Evolutionary conservation across 2,797 vertebrate genomes (phyloP).

Genomic region (Sebastes hopkinsi): DNA sequence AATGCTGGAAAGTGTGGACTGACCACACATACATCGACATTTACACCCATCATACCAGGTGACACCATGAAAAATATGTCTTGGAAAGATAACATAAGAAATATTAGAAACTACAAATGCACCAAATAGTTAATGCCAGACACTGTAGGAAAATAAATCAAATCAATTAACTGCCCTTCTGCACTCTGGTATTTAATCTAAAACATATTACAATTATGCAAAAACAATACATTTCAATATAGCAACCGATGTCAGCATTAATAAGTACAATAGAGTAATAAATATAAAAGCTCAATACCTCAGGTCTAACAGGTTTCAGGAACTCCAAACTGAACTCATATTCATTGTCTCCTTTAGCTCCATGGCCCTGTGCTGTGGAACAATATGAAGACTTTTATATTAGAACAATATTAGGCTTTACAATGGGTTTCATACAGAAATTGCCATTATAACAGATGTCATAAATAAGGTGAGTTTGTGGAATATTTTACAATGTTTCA

Average conservation of each 20-base stretch:
- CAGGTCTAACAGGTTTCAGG: conserved; percentile 86
- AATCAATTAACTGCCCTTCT: not conserved
- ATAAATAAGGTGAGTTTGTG: not conserved
- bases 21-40: not conserved
- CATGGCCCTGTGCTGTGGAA: conserved; percentile 90
- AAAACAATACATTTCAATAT: not conserved
- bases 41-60: not conserved
- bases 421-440: not conserved
- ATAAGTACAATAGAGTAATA: not conserved
- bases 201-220: not conserved
- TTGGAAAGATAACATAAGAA: not conserved
- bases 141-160: not conserved
- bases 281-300: conserved; percentile 78
- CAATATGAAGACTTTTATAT: not conserved
- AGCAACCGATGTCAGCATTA: not conserved
- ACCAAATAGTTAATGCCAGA: not conserved
- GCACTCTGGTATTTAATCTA: not conserved
- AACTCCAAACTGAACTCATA: conserved; percentile 95
- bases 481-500: not conserved
- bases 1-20: not conserved
- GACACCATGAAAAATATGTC: not conserved
- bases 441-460: not conserved
- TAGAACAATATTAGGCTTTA: not conserved
- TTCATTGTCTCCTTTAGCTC: conserved; percentile 95
- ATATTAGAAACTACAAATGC: not conserved